A percentile compares a stretch with the other conserved stretches of the same genome.
Evolutionary conservation across 2,888 invertebrate genomes (phyloP).

Genomic region (Acanthosoma haemorrhoidale): DNA sequence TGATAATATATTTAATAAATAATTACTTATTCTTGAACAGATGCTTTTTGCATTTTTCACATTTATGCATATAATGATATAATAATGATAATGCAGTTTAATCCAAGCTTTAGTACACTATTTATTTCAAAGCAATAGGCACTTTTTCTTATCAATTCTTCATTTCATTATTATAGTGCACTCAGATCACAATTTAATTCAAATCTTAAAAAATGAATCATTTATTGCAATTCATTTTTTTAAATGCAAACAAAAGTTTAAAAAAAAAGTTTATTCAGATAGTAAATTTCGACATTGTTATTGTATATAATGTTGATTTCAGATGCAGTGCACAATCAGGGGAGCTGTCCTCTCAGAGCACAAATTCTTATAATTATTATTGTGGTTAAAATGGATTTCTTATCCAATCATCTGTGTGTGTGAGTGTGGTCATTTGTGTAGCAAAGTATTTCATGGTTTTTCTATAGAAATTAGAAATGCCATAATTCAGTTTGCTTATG

Average conservation of each 20-base stretch:
- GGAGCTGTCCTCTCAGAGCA: constrained; percentile 39
- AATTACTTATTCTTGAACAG: constrained; percentile 5
- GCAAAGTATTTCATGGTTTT: constrained; percentile 22
- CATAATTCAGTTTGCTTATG: constrained; percentile 16
- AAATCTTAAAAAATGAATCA: background rate
- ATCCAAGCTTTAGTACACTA: constrained; percentile 19
- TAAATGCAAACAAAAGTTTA: background rate
- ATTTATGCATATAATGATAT: constrained; percentile 16
- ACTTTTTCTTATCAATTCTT: constrained; percentile 15
- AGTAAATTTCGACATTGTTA: constrained; percentile 34
- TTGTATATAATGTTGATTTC: constrained; percentile 39
- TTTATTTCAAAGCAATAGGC: constrained; percentile 10
- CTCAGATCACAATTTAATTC: constrained; percentile 6
- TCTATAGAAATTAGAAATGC: constrained; percentile 18
- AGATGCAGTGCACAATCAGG: constrained; percentile 40
- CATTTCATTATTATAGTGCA: background rate
- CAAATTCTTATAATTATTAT: constrained; percentile 37
- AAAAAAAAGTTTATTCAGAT: background rate
- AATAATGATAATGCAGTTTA: constrained; percentile 8
- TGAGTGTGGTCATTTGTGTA: constrained; percentile 31
- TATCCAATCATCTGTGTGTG: constrained; percentile 34
- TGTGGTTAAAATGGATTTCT: constrained; percentile 28
- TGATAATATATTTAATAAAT: background rate
- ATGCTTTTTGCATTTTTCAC: constrained; percentile 29
- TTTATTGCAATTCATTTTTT: background rate